These are phyloP conservation scores for Paragorgia papillata DNA, from an alignment of 92 coral and sea anemone genomes.

Conservation along the genomic window DNA sequence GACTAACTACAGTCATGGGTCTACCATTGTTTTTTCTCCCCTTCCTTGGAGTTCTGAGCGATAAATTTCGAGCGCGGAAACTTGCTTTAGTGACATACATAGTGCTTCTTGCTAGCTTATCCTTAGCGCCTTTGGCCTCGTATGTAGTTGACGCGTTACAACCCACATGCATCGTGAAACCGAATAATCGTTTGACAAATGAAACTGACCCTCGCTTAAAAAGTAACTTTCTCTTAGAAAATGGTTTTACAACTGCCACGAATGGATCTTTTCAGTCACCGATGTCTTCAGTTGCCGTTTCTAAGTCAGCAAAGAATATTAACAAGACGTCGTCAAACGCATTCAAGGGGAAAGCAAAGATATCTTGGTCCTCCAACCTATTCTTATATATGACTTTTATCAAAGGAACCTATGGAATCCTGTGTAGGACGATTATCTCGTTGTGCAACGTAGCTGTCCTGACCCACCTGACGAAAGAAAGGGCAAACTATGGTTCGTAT, in stretches of 20 bases:
- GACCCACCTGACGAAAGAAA: not conserved
- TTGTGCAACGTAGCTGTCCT: not conserved
- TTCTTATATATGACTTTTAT: not conserved
- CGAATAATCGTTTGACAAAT: not conserved
- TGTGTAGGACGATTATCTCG: not conserved
- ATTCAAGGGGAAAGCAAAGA: not conserved
- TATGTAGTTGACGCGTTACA: not conserved
- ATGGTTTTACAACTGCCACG: not conserved
- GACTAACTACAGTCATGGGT: not conserved
- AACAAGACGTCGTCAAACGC: not conserved
- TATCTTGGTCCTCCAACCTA: not conserved
- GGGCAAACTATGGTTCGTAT: not conserved
- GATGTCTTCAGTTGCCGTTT: no score
- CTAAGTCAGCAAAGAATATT: not conserved
- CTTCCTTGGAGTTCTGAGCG: not conserved
- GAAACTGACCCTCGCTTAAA: not conserved
- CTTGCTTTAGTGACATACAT: not conserved
- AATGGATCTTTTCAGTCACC: no score
- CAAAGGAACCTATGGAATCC: not conserved
- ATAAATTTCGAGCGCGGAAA: slow-evolving; percentile 1
- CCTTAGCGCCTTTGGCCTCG: not conserved
- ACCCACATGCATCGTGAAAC: not conserved
- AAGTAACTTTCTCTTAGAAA: not conserved
- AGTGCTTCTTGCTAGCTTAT: not conserved
- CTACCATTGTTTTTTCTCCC: not conserved